Conservation (phyloP, 1,140 invertebrate genomes). For the Caenorhabditis latens region DNA sequence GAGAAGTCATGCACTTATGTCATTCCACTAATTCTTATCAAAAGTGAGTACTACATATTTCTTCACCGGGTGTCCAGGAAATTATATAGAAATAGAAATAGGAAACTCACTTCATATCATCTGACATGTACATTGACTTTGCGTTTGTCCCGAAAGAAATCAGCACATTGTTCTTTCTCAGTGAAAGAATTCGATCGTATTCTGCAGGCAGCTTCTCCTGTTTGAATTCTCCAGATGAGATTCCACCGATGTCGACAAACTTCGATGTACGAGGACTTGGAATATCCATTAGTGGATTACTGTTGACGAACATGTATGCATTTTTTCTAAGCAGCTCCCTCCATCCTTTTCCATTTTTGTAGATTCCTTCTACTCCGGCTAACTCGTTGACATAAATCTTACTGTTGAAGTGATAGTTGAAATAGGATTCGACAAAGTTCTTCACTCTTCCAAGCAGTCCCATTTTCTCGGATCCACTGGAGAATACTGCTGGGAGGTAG, state of each 20-base stretch:
- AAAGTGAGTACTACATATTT: not conserved
- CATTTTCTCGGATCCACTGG: conserved; percentile 31
- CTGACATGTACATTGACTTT: conserved; percentile 29
- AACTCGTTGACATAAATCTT: conserved; percentile 27
- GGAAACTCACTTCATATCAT: conserved; percentile 39
- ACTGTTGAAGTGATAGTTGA: conserved; percentile 41
- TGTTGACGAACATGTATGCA: conserved; percentile 35
- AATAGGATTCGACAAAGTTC: conserved; percentile 38
- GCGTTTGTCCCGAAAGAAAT: conserved; percentile 44
- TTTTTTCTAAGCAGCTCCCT: conserved; percentile 31
- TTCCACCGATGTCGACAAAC: conserved; percentile 37
- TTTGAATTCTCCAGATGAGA: conserved; percentile 11
- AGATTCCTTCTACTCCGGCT: not conserved
- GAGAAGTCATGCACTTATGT: not conserved
- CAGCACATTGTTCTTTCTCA: conserved; percentile 24
- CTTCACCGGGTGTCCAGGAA: not conserved
- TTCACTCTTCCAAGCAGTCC: conserved; percentile 6
- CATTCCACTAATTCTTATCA: not conserved
- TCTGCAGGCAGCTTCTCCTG: not conserved
- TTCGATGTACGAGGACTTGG: conserved; percentile 35
- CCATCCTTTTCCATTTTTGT: conserved; percentile 42
- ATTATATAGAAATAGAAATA: not conserved
- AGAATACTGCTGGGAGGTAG: conserved; percentile 36
- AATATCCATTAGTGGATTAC: conserved; percentile 49
- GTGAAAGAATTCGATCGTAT: conserved; percentile 33